Evolutionary conservation across 2,113 vertebrate species (phyloP), one percentile per base, ranked within the genome.

Genomic region (Mugil cephalus): DNA sequence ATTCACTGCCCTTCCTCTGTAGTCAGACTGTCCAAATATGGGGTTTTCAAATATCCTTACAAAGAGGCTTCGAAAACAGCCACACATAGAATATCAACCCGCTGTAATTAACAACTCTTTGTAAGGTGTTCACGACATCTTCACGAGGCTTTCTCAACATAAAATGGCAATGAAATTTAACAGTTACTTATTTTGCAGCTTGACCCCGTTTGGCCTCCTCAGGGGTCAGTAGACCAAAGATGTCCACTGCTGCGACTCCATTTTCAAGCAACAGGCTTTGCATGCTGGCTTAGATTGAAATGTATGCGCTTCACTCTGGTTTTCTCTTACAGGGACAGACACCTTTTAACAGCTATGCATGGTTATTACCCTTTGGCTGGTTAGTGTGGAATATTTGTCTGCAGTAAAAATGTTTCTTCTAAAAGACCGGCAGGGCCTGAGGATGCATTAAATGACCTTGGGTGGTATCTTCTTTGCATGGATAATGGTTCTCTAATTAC

Each of bases 251-350:
- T 47, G 72, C 59, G 72, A 73, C 63, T 77, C 64, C 4, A 50
- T 82, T 77, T 82, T 68, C 65, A 46, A 34, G 78, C 80, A 63
- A 30, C 45, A 1, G 62, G 69, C 78, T 83, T 69, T 14, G 14
- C 55, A 54, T 76, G 45, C 82, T 66, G 38, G 39, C 54, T 84
- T 55, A 54, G 55, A 87, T 80, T 79, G 77, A 82, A 85, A 81
- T 69, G 38, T 59, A 55, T 1, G 1, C 30, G 53, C 53, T 66
- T 83, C 71, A 64, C 46, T 67, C 47, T 62, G 70, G 52, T 67
- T 68, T 24, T 51, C 67, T 73, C 55, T 70, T 62, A 46, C 36
- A 68, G n/a, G 36, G 55, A 36, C 63, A 56, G 79, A 73, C 51
- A 59, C 39, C 35, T 17, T 71, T 54, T 66, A 53, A 66, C 19